These are phyloP conservation scores for Pangasius macronema DNA, from an alignment of 2,797 vertebrate genomes.

Conservation along the genomic window DNA sequence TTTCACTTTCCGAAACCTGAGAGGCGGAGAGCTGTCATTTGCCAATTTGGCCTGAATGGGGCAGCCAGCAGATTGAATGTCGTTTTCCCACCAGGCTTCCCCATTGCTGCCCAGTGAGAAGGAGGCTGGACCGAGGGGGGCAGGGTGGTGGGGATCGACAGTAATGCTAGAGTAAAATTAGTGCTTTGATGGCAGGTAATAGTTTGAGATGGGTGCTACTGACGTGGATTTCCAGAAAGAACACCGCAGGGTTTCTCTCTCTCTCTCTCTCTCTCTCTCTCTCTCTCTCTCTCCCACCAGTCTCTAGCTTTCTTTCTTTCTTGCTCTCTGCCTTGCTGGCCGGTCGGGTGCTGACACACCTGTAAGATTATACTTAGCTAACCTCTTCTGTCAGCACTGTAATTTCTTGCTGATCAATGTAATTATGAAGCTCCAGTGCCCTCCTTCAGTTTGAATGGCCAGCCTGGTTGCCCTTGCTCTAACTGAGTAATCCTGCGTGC, in stretches of 20 bases:
- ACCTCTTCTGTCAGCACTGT: constrained; percentile 72
- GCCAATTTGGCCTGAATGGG: constrained; percentile 85
- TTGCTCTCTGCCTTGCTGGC: constrained; percentile 18
- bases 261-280: constrained; percentile 43
- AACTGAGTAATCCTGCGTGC: constrained; percentile 39
- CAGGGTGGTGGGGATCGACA: constrained; percentile 65
- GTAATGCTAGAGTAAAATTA: constrained; percentile 89
- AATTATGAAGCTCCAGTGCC: constrained; percentile 73
- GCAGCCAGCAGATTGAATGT: constrained; percentile 85
- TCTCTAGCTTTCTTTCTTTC: constrained; percentile 24
- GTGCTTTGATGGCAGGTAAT: constrained; percentile 85
- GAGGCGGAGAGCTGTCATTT: constrained; percentile 88
- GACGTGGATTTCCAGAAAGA: constrained; percentile 80
- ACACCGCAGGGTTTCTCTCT: constrained; percentile 68
- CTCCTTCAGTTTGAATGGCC: constrained; percentile 63
- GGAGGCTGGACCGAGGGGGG: constrained; percentile 61
- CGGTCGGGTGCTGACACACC: constrained; percentile 65
- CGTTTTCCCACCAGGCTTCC: constrained; percentile 88
- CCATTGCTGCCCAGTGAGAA: constrained; percentile 79
- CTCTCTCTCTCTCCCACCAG: constrained; percentile 10
- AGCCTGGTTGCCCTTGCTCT: constrained; percentile 37
- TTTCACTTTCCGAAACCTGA: constrained; percentile 79
- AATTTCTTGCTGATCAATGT: constrained; percentile 79
- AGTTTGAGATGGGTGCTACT: constrained; percentile 79
- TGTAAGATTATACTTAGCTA: constrained; percentile 72